phyloP scores from a whole-genome alignment of 2,113 vertebrate genomes.

The Mormyrus lacerda region DNA sequence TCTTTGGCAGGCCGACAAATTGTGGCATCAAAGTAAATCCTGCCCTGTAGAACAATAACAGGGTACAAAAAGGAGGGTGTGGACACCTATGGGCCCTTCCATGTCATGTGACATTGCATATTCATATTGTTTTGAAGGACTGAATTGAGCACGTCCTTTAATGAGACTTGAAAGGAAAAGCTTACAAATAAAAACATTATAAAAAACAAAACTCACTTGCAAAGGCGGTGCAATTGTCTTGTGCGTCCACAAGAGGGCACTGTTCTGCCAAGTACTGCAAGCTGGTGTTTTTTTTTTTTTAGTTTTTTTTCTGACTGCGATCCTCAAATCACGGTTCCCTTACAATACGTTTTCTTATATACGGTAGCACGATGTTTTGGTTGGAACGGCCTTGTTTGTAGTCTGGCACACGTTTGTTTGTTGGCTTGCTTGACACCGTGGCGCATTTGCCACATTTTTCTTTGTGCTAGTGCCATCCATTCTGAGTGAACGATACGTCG shows the following conservation, averaged over 20 bases:
- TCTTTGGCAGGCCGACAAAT: slow-evolving; percentile 1
- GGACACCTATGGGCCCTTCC: not conserved
- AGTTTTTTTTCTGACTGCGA: not conserved
- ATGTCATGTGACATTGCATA: not conserved
- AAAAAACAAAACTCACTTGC: not conserved
- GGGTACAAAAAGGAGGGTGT: not conserved
- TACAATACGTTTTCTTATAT: not conserved
- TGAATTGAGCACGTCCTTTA: not conserved
- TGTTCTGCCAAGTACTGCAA: slow-evolving; percentile 41
- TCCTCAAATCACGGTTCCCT: not conserved
- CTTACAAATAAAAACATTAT: not conserved
- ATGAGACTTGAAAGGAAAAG: not conserved
- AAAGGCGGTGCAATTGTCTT: not conserved
- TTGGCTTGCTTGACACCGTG: slow-evolving; percentile 32
- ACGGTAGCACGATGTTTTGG: not conserved
- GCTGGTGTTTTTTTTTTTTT: not conserved
- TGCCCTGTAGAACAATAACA: not conserved
- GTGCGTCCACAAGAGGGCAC: slow-evolving; percentile 50
- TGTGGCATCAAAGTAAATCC: not conserved
- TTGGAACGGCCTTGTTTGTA: not conserved
- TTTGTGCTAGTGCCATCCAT: not conserved
- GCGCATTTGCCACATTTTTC: slow-evolving; percentile 31
- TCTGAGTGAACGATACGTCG: not conserved
- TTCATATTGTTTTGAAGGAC: slow-evolving; percentile 11
- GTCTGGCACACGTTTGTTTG: slow-evolving; percentile 18